Evolutionary conservation across 2,113 vertebrate genomes (phyloP).

Genomic region (Eptatretus burgeri): DNA sequence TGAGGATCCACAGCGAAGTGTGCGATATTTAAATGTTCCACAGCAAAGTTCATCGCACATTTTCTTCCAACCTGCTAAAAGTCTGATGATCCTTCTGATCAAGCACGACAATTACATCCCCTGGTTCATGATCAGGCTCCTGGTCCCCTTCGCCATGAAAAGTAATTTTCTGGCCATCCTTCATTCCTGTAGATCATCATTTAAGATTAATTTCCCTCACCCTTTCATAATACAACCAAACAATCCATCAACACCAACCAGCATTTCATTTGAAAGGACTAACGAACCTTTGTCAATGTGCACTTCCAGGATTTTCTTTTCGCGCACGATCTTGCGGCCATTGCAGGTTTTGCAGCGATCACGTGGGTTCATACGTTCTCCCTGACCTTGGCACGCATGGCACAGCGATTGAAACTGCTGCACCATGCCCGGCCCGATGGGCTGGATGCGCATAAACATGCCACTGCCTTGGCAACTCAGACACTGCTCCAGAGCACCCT

Average conservation of each 20-base stretch:
- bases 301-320: conserved; percentile 18
- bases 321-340: conserved; percentile 17
- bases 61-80: conserved; percentile 13
- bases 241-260: neutral
- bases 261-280: fast-evolving
- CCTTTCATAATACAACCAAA: neutral
- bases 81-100: conserved; percentile 18
- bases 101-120: conserved; percentile 17
- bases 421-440: conserved; percentile 16
- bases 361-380: conserved; percentile 15
- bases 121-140: conserved; percentile 15
- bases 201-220: fast-evolving
- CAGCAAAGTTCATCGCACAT: no score
- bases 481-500: conserved; percentile 5
- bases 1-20: no score
- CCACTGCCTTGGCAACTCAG: conserved; percentile 1
- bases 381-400: conserved; percentile 19
- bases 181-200: conserved; percentile 12
- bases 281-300: conserved; percentile 20
- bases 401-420: conserved; percentile 19
- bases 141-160: conserved; percentile 21
- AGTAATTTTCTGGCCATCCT: conserved; percentile 18
- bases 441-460: conserved; percentile 15
- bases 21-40: no score
- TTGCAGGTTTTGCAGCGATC: conserved; percentile 19